Evolutionary conservation across 2,888 invertebrate species (phyloP).

Genomic region (Stenotaenia linearis): DNA sequence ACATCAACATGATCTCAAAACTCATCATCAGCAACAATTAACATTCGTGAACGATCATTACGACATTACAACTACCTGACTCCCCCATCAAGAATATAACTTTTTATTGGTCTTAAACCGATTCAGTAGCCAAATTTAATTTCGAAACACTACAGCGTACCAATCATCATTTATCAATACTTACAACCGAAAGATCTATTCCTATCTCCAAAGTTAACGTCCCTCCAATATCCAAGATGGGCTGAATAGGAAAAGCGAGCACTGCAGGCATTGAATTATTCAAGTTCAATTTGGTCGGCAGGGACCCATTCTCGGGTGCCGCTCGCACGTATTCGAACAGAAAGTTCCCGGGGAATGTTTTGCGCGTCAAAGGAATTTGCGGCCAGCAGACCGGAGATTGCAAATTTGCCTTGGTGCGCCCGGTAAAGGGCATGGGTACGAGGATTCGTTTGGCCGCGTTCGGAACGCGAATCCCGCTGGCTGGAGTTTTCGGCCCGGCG

Average conservation of each 20-base stretch:
- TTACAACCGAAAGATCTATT: constrained; percentile 56
- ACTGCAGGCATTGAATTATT: constrained; percentile 60
- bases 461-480: constrained; percentile 28
- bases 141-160: no score
- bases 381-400: constrained; percentile 34
- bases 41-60: no score
- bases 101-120: no score
- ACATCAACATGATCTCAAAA: no score
- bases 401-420: constrained; percentile 24
- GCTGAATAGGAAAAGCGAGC: constrained; percentile 63
- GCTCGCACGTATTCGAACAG: constrained; percentile 64
- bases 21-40: no score
- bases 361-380: constrained; percentile 50
- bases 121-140: no score
- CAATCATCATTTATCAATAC: no score
- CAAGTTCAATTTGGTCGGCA: constrained; percentile 61
- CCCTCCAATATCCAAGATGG: constrained; percentile 72
- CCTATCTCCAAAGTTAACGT: constrained; percentile 66
- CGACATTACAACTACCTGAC: no score
- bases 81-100: no score
- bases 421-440: constrained; percentile 34
- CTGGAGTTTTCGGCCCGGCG: not conserved
- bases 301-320: constrained; percentile 56
- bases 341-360: constrained; percentile 68
- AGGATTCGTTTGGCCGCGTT: constrained; percentile 36